Base-by-base conservation (phyloP, 2,888 invertebrate species). In the Hypselothyrea guttata region DNA sequence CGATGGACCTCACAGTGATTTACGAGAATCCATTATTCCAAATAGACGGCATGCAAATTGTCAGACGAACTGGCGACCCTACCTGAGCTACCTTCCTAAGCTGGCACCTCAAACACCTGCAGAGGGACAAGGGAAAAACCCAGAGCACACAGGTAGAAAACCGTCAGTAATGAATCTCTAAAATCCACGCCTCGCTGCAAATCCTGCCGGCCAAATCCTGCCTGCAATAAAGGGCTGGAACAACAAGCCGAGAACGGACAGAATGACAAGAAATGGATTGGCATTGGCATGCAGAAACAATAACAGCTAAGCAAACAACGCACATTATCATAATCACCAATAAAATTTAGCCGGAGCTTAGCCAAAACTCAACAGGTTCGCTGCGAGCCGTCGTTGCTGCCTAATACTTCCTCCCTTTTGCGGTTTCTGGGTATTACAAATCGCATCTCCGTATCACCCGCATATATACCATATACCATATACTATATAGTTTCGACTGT, bases 251-350 rank as follows among this genome's bases (percentile, higher is more conserved):
- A n/a, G n/a, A n/a, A n/a, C 47, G 30, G 55, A 30, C 33, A 42
- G 37, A 31, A 18, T 27, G 22, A 22, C 5, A 5, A 22, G 3
- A 22, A 22, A 38, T n/a, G n/a, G n/a, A n/a, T n/a, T n/a, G n/a
- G n/a, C n/a, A n/a, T n/a, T n/a, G n/a, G n/a, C n/a, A 44, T 47
- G 49, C 53, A 41, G 49, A 42, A 54, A 73, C 77, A 79, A 81
- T 85, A 57, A 49, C 49, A 57, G 62, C 69, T 54, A 44, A 49
- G 63, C 61, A 70, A 63, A 69, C 59, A 48, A 37, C 54, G 60
- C 51, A 78, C 48, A 79, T 79, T 79, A 86, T 86, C 79, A 86
- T 79, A 79, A 79, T 79, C 79, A 79, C 86, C 86, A 86, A 79
- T 79, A 79, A 86, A 79, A 84, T 53, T 48, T 58, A 57, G 51